phyloP scores from a whole-genome alignment of 2,888 invertebrate genomes.

The Dione vanillae region DNA sequence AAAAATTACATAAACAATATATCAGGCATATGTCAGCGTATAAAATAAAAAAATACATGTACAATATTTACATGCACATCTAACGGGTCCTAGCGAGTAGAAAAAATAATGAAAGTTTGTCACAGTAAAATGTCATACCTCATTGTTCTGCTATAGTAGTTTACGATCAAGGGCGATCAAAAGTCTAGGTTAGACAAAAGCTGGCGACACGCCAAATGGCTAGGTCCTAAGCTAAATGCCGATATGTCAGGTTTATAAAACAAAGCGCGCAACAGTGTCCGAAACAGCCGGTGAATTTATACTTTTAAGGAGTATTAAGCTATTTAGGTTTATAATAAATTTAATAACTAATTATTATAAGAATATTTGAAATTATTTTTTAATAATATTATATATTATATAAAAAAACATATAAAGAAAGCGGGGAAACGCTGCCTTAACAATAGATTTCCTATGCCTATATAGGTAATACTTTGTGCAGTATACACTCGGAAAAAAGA shows the following conservation, averaged over 20 bases:
- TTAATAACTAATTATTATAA: neutral
- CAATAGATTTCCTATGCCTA: too few relatives aligned
- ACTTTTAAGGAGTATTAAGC: neutral
- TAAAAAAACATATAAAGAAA: neutral
- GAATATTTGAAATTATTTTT: neutral
- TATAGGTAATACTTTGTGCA: too few relatives aligned
- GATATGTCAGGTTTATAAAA: conserved; percentile 41
- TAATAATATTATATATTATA: neutral
- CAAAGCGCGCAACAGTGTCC: conserved; percentile 41
- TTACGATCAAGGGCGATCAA: conserved; percentile 46
- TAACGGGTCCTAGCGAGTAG: too few relatives aligned
- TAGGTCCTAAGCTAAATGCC: conserved; percentile 30
- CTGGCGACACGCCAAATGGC: conserved; percentile 45
- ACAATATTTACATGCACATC: too few relatives aligned
- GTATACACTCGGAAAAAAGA: too few relatives aligned
- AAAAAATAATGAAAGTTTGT: neutral
- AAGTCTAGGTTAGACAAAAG: conserved; percentile 36
- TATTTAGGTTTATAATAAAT: neutral
- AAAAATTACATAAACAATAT: too few relatives aligned
- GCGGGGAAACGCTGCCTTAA: too few relatives aligned
- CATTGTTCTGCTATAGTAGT: conserved; percentile 29
- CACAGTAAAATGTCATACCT: conserved; percentile 26
- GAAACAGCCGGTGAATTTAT: conserved; percentile 6
- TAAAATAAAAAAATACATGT: too few relatives aligned
- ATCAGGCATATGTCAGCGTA: too few relatives aligned